Conservation (phyloP, 2,113 vertebrate genomes). For the Baryphthengus martii region DNA sequence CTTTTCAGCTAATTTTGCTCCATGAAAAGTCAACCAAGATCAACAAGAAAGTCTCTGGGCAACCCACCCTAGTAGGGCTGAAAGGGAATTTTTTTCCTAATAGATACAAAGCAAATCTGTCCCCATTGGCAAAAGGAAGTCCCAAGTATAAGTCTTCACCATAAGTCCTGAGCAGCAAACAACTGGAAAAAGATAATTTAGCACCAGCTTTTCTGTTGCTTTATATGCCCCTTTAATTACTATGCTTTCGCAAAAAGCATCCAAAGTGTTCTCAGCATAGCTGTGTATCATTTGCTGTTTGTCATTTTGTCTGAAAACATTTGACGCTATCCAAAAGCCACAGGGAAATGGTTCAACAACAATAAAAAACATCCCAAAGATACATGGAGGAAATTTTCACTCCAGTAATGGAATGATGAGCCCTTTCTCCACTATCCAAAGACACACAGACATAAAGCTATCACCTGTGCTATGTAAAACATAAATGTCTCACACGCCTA, state of each 20-base stretch:
- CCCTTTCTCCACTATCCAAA: neutral
- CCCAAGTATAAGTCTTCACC: neutral
- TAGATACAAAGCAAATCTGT: neutral
- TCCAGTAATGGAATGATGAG: neutral
- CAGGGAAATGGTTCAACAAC: neutral
- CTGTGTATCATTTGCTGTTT: neutral
- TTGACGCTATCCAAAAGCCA: neutral
- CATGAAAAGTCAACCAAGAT: neutral
- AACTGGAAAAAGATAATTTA: neutral
- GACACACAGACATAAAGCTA: neutral
- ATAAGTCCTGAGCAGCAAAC: neutral
- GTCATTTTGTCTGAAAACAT: neutral
- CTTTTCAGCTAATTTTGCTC: neutral
- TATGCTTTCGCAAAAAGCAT: neutral
- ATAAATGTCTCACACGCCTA: neutral
- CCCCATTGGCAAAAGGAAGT: neutral
- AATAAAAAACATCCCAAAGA: neutral
- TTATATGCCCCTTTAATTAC: neutral
- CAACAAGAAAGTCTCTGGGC: neutral
- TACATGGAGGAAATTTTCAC: neutral
- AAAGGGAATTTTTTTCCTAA: neutral
- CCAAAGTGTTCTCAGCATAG: neutral
- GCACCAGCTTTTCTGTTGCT: neutral
- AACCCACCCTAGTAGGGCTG: rapidly evolving
- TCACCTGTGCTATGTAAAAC: neutral